A percentile compares a stretch with the other conserved stretches of the same genome.
Evolutionary conservation across 2,888 invertebrate genomes (phyloP).

Genomic region (Seladonia tumulorum): DNA sequence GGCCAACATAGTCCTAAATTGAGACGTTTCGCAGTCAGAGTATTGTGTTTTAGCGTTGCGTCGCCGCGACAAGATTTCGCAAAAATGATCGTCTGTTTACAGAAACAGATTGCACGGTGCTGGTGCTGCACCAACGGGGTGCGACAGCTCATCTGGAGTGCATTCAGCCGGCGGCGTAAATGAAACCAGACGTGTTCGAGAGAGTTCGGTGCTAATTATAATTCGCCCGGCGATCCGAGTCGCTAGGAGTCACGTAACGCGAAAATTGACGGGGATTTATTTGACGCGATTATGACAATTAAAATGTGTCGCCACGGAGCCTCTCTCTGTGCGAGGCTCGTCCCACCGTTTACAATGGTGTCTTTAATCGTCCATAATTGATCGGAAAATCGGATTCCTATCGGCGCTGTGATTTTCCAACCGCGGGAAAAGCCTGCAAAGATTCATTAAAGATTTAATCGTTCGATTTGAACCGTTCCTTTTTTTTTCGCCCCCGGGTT

Average conservation of each 20-base stretch:
- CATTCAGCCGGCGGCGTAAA: conserved; percentile 48
- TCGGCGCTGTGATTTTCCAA: neutral
- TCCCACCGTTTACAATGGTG: too few relatives aligned
- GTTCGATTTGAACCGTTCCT: neutral
- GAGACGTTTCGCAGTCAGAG: neutral
- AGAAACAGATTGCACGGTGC: conserved; percentile 13
- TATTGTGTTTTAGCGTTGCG: neutral
- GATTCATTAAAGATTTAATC: neutral
- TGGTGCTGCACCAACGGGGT: conserved; percentile 12
- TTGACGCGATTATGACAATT: conserved; percentile 42
- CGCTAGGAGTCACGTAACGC: conserved; percentile 47
- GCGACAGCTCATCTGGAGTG: conserved; percentile 48
- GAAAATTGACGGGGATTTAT: conserved; percentile 30
- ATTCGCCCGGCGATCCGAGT: conserved; percentile 35
- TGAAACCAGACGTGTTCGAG: conserved; percentile 51
- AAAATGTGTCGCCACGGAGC: conserved; percentile 21
- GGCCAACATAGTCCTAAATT: neutral
- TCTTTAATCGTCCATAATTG: conserved; percentile 33
- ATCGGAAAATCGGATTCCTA: conserved; percentile 17
- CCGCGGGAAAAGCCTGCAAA: neutral
- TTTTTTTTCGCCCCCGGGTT: neutral
- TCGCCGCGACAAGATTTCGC: neutral
- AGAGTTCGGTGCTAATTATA: conserved; percentile 56
- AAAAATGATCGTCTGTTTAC: conserved; percentile 35
- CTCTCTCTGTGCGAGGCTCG: neutral